These are phyloP conservation scores for Drosophila malerkotliana DNA, from an alignment of 1,140 invertebrate genomes.

Conservation along the genomic window DNA sequence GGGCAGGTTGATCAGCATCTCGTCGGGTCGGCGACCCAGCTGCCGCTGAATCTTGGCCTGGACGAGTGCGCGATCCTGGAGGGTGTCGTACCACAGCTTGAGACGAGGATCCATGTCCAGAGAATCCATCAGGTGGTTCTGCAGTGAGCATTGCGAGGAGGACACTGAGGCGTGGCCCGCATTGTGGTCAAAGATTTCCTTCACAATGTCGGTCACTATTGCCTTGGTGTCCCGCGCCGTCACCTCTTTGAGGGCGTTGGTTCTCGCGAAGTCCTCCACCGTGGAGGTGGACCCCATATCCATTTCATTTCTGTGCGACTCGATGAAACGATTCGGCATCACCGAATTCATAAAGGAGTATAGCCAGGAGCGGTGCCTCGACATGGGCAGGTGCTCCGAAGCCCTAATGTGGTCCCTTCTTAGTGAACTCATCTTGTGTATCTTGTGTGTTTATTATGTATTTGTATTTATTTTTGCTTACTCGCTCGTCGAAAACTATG, in stretches of 20 bases:
- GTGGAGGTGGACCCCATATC: constrained; percentile 5
- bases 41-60: constrained; percentile 43
- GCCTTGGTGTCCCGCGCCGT: constrained; percentile 13
- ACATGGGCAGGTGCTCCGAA: neutral
- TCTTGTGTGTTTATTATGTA: neutral
- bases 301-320: constrained; percentile 5
- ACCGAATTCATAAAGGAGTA: constrained; percentile 2
- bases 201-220: constrained; percentile 42
- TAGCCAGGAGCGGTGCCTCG: constrained; percentile 3
- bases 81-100: constrained; percentile 55
- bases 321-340: neutral
- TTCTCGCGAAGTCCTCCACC: fast-evolving
- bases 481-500: neutral
- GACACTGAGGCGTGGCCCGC: constrained; percentile 6
- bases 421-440: neutral
- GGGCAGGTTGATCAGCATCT: constrained; percentile 63
- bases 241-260: neutral
- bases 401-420: neutral
- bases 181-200: constrained; percentile 37
- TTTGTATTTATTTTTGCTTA: neutral
- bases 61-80: constrained; percentile 41
- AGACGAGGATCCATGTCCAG: constrained; percentile 63
- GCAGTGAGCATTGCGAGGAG: constrained; percentile 14
- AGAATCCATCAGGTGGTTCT: neutral
- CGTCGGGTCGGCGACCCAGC: constrained; percentile 37